Evolutionary conservation across 1,140 invertebrate genomes (phyloP).

Genomic region (Chironomus striatipennis): DNA sequence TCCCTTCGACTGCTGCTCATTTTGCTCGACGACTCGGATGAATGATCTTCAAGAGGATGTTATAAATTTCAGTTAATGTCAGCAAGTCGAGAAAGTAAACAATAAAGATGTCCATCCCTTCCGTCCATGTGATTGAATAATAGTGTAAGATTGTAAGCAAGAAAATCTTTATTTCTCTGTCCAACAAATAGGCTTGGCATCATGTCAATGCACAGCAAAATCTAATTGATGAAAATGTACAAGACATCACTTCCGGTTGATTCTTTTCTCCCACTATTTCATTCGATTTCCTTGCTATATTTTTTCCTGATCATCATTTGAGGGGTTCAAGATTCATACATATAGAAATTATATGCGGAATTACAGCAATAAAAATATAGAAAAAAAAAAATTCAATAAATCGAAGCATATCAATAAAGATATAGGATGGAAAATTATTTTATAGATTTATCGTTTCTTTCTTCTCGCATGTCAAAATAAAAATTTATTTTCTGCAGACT

Average conservation of each 20-base stretch:
- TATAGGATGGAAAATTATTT: background rate
- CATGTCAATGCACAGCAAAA: background rate
- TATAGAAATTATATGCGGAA: background rate
- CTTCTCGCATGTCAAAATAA: background rate
- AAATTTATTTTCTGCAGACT: slow-evolving; percentile 4
- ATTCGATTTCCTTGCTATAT: background rate
- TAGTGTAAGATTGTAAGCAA: too few species aligned
- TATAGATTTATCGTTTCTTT: background rate
- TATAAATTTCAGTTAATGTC: background rate
- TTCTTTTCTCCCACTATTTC: background rate
- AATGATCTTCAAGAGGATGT: background rate
- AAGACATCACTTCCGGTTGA: background rate
- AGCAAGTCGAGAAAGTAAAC: background rate
- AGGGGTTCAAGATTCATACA: background rate
- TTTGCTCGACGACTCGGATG: background rate
- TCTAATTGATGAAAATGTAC: background rate
- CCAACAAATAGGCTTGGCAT: background rate
- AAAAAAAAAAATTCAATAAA: too few species aligned
- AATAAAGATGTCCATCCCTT: background rate
- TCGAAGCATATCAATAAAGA: background rate
- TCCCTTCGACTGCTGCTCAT: background rate
- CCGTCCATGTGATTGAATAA: background rate
- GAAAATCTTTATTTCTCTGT: background rate
- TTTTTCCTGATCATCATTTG: background rate
- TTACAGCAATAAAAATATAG: background rate